Evolutionary conservation across 2,113 vertebrate genomes (phyloP).

Genomic region (Acrocephalus kingi): DNA sequence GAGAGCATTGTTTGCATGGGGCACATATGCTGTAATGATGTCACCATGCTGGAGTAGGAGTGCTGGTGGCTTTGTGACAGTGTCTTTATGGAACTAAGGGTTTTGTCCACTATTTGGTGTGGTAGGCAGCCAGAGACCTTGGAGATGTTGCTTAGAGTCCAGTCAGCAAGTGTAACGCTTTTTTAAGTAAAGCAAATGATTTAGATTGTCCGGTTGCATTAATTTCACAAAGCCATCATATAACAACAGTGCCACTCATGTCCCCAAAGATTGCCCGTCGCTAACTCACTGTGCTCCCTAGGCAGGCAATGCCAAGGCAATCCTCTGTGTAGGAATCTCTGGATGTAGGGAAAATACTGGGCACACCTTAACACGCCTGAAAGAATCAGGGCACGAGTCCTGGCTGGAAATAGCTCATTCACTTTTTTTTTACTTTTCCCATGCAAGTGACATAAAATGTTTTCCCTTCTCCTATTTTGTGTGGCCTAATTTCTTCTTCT

Average conservation of each 20-base stretch:
- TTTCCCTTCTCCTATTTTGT: neutral
- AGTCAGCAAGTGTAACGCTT: neutral
- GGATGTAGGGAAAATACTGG: neutral
- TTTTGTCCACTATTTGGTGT: neutral
- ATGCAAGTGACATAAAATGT: neutral
- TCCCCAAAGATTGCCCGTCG: neutral
- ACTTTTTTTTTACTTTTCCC: neutral
- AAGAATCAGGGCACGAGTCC: neutral
- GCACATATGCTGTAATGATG: slow-evolving; percentile 23
- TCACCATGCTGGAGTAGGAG: neutral
- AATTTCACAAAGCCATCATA: neutral
- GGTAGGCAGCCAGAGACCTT: neutral
- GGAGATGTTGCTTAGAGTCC: neutral
- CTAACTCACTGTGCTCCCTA: neutral
- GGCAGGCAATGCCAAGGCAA: neutral
- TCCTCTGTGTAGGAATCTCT: neutral
- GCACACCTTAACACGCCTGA: neutral
- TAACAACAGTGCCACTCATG: neutral
- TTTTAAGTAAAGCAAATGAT: neutral
- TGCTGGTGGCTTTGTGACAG: neutral
- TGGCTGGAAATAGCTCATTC: slow-evolving; percentile 19
- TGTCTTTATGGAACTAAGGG: neutral
- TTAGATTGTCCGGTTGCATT: neutral
- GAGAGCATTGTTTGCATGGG: slow-evolving; percentile 1
- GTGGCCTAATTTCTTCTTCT: neutral